Conservation (phyloP, 2,797 vertebrate genomes). For the Gadopsis bispinosus region DNA sequence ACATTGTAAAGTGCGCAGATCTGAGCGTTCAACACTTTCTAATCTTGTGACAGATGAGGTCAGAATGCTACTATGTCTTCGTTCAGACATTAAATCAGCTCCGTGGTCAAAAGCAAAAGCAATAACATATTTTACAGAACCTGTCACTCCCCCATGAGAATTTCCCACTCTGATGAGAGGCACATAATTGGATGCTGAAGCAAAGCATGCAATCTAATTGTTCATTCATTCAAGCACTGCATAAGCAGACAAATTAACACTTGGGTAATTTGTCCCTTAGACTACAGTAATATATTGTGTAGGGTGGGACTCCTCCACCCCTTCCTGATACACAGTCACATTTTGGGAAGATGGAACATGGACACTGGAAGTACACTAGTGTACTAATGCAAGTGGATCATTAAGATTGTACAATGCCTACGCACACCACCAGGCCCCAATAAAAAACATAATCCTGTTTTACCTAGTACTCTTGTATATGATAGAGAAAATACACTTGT, state of each 20-base stretch:
- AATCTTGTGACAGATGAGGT: conserved; percentile 6
- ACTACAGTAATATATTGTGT: conserved; percentile 23
- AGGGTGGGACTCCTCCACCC: neutral
- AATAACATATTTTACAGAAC: conserved; percentile 31
- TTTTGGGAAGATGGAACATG: neutral
- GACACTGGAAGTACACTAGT: neutral
- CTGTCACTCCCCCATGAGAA: conserved; percentile 34
- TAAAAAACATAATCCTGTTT: neutral
- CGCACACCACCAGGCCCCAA: too few species aligned
- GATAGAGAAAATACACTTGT: neutral
- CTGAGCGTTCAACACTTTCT: neutral
- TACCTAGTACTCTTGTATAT: neutral
- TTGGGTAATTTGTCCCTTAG: conserved; percentile 36
- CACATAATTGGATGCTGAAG: conserved; percentile 49
- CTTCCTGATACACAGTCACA: conserved; percentile 10
- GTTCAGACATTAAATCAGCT: conserved; percentile 34
- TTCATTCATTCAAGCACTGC: conserved; percentile 58
- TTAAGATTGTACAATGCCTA: too few species aligned
- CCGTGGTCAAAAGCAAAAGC: conserved; percentile 34
- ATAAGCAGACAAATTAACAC: conserved; percentile 60
- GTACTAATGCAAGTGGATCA: too few species aligned
- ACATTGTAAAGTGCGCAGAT: neutral
- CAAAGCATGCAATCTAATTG: conserved; percentile 56
- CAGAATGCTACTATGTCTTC: conserved; percentile 12
- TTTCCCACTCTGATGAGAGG: conserved; percentile 42